phyloP scores from a whole-genome alignment of 2,113 vertebrate genomes.

The Catharus bicknelli region DNA sequence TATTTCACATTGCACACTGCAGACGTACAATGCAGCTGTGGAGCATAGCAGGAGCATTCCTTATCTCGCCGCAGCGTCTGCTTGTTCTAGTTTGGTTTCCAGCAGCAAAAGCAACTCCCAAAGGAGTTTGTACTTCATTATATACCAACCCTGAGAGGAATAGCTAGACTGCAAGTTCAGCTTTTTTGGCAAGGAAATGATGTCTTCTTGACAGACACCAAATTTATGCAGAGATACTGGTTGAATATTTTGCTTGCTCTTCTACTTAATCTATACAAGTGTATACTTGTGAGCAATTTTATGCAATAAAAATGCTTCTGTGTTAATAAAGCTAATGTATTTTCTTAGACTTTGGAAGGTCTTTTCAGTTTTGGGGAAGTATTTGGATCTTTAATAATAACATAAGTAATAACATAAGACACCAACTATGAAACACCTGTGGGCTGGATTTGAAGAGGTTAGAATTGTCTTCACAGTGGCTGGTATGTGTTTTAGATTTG shows the following conservation, averaged over 20 bases:
- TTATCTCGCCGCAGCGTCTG: constrained; percentile 48
- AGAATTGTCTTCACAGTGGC: neutral
- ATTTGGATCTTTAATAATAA: neutral
- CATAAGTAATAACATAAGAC: neutral
- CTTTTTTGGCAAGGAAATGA: constrained; percentile 21
- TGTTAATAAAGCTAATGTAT: neutral
- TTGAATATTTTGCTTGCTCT: neutral
- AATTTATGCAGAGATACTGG: neutral
- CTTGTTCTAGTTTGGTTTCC: constrained; percentile 59
- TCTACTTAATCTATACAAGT: neutral
- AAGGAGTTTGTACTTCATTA: constrained; percentile 9
- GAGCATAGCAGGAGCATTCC: constrained; percentile 38
- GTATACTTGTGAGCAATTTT: neutral
- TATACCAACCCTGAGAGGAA: constrained; percentile 10
- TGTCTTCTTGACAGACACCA: constrained; percentile 1
- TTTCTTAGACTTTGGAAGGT: neutral
- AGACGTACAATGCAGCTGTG: constrained; percentile 35
- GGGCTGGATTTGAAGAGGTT: neutral
- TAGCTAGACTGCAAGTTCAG: constrained; percentile 27
- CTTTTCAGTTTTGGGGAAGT: neutral
- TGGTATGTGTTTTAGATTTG: neutral
- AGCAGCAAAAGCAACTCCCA: constrained; percentile 49
- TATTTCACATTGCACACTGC: constrained; percentile 9
- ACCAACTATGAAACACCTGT: neutral
- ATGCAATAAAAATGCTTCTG: neutral